Percentiles rank a stretch among this genome's conserved stretches.
Conservation (phyloP, 2,888 invertebrate species). For the Harpalus rubripes region DNA sequence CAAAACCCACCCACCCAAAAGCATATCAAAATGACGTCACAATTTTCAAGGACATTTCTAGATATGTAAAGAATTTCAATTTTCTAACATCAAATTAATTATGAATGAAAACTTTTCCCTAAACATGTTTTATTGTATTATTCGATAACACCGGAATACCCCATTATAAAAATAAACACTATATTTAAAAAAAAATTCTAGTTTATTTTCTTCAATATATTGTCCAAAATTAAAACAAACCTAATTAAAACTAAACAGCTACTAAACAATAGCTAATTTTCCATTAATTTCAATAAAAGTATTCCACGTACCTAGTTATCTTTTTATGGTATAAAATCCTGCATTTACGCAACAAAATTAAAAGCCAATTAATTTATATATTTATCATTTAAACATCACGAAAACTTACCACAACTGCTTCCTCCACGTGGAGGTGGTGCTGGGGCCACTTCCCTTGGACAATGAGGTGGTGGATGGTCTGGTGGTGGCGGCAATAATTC, state of each 20-base stretch:
- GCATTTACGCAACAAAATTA: slow-evolving; percentile 38
- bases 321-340: slow-evolving; percentile 41
- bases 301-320: slow-evolving; percentile 42
- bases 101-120: too few species aligned
- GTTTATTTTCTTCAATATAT: not conserved
- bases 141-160: too few species aligned
- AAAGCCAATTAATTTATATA: slow-evolving; percentile 30
- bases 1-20: too few species aligned
- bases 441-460: slow-evolving; percentile 73
- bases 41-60: too few species aligned
- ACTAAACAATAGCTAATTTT: not conserved
- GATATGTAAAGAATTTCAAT: too few species aligned
- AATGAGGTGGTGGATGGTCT: slow-evolving; percentile 80
- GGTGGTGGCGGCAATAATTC: slow-evolving; percentile 82
- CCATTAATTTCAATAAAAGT: slow-evolving; percentile 12
- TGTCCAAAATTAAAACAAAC: not conserved
- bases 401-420: slow-evolving; percentile 72
- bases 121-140: too few species aligned
- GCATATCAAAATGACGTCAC: too few species aligned
- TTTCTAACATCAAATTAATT: too few species aligned
- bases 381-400: not conserved
- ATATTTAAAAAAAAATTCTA: too few species aligned
- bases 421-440: slow-evolving; percentile 75
- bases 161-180: too few species aligned
- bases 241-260: not conserved